Conservation (phyloP, 2,797 vertebrate genomes). For the Vespertilio murinus region DNA sequence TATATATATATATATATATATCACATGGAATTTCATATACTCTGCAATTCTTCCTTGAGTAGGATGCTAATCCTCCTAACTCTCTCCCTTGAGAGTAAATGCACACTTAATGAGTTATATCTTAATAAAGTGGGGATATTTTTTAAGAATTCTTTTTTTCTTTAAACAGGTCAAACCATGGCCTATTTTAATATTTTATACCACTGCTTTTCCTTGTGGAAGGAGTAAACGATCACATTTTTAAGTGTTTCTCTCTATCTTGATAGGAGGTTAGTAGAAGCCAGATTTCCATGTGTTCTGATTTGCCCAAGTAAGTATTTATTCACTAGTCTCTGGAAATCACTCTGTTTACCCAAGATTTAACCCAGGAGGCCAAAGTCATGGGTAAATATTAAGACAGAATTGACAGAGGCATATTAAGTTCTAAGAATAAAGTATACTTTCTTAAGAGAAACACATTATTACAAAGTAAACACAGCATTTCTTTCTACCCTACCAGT, state of each 20-base stretch:
- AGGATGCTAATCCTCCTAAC: background rate
- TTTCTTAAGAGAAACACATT: conserved; percentile 32
- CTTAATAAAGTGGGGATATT: background rate
- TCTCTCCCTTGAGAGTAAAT: background rate
- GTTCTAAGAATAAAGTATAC: conserved; percentile 15
- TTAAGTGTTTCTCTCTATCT: background rate
- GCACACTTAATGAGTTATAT: background rate
- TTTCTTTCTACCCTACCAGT: background rate
- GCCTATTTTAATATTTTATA: conserved; percentile 36
- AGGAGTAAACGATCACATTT: conserved; percentile 21
- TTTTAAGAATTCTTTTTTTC: conserved; percentile 1
- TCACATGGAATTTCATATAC: background rate
- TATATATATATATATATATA: background rate
- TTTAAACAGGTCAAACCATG: background rate
- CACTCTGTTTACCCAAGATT: conserved; percentile 57
- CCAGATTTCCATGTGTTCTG: background rate
- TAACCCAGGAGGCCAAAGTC: conserved; percentile 63
- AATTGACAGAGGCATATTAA: conserved; percentile 58
- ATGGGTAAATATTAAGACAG: conserved; percentile 59
- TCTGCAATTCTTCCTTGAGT: background rate
- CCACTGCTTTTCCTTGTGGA: background rate
- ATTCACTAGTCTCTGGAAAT: conserved; percentile 49
- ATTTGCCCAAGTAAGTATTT: background rate
- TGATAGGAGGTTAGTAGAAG: background rate
- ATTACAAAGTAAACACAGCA: background rate